Conservation (phyloP, 1,140 invertebrate genomes). For the Whitmania pigra region DNA sequence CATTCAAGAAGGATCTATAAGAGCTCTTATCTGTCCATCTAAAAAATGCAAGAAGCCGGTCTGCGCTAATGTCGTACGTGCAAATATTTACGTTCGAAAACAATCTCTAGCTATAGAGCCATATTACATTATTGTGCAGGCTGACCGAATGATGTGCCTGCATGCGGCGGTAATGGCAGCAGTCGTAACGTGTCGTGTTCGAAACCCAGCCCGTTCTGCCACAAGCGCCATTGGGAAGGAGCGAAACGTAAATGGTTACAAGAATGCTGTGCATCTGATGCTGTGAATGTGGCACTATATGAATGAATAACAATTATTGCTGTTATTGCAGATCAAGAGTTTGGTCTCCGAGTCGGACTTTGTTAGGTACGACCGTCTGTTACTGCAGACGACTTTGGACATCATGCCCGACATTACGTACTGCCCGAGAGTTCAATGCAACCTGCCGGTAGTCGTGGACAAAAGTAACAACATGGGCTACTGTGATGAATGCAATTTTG, state of each 20-base stretch:
- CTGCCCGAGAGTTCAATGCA: conserved; percentile 44
- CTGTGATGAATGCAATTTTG: conserved; percentile 52
- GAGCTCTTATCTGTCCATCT: conserved; percentile 49
- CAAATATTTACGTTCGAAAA: too few species aligned
- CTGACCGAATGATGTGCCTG: too few species aligned
- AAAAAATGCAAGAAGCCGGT: conserved; percentile 50
- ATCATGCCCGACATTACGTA: conserved; percentile 51
- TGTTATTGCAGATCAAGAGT: conserved; percentile 38
- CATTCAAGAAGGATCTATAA: conserved; percentile 52
- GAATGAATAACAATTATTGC: too few species aligned
- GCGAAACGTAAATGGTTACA: too few species aligned
- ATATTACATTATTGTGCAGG: too few species aligned
- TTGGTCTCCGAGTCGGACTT: conserved; percentile 50
- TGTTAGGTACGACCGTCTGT: conserved; percentile 51
- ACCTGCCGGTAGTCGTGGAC: conserved; percentile 49
- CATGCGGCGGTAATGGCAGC: too few species aligned
- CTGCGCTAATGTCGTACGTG: conserved; percentile 46
- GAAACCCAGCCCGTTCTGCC: too few species aligned
- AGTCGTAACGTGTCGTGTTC: too few species aligned
- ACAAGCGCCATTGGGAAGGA: too few species aligned
- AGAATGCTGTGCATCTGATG: too few species aligned
- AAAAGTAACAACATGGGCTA: conserved; percentile 45
- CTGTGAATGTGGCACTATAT: too few species aligned
- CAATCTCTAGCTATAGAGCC: too few species aligned
- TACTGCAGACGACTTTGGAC: conserved; percentile 50